Conservation (phyloP, 2,888 invertebrate species). For the Macrophya annulata region DNA sequence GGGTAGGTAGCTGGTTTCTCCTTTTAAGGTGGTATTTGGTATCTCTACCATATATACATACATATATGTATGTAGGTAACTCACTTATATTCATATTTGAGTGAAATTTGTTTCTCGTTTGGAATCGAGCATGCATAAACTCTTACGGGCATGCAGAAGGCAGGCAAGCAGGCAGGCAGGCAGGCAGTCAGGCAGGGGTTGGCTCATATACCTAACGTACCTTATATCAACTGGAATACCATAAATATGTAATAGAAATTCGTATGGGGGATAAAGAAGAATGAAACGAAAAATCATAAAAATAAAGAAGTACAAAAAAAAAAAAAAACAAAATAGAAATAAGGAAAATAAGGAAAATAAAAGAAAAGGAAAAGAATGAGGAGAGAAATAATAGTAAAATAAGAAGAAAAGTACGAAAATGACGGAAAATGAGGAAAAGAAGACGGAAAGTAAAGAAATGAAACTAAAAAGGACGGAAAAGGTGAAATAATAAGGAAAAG, state of each 20-base stretch:
- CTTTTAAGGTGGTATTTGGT: too few species aligned
- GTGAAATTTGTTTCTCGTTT: conserved; percentile 4
- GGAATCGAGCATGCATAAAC: not conserved
- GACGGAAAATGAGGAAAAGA: not conserved
- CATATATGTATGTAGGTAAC: not conserved
- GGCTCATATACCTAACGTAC: not conserved
- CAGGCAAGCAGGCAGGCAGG: not conserved
- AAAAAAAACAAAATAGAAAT: too few species aligned
- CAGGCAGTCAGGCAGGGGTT: not conserved
- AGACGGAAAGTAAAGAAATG: too few species aligned
- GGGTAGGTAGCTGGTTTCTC: too few species aligned
- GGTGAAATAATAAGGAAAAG: too few species aligned
- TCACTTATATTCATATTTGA: not conserved
- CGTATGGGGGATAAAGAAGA: not conserved
- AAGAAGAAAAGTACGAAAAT: not conserved
- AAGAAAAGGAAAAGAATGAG: too few species aligned
- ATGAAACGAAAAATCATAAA: not conserved
- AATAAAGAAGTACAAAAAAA: too few species aligned
- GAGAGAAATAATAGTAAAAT: too few species aligned
- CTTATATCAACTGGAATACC: not conserved
- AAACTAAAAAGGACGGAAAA: not conserved
- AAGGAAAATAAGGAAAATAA: too few species aligned
- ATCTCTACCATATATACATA: too few species aligned
- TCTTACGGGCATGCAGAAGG: not conserved
- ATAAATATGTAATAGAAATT: not conserved